Evolutionary conservation across 2,888 invertebrate species (phyloP).

Genomic region (Antheraea yamamai): DNA sequence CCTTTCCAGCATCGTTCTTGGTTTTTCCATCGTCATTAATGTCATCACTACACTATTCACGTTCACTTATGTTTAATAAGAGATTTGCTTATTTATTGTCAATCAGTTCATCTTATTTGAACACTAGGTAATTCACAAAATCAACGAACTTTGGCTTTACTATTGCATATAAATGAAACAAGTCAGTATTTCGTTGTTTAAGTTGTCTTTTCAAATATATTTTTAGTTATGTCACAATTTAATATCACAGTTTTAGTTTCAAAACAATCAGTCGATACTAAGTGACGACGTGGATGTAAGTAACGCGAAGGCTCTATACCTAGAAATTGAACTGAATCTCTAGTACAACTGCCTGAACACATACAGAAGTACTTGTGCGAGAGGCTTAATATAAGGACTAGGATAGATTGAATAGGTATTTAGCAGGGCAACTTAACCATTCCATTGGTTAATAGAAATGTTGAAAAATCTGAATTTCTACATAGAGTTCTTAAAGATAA

Average conservation of each 20-base stretch:
- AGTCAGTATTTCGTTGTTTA: neutral
- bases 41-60: conserved; percentile 33
- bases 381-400: neutral
- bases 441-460: neutral
- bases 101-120: neutral
- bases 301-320: neutral
- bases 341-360: neutral
- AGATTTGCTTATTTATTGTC: neutral
- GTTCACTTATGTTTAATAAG: conserved; percentile 27
- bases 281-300: too few relatives aligned
- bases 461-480: neutral
- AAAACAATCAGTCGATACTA: too few relatives aligned
- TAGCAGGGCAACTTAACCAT: neutral
- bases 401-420: neutral
- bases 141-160: neutral
- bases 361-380: neutral
- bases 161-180: neutral
- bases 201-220: neutral
- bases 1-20: conserved; percentile 62
- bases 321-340: neutral
- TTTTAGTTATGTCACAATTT: neutral
- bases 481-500: neutral
- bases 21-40: conserved; percentile 72
- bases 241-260: neutral
- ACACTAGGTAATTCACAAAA: neutral